Percentiles rank a stretch among this genome's conserved stretches.
Evolutionary conservation across 2,797 vertebrate genomes (phyloP).

Genomic region (Pyrocephalus nanus): DNA sequence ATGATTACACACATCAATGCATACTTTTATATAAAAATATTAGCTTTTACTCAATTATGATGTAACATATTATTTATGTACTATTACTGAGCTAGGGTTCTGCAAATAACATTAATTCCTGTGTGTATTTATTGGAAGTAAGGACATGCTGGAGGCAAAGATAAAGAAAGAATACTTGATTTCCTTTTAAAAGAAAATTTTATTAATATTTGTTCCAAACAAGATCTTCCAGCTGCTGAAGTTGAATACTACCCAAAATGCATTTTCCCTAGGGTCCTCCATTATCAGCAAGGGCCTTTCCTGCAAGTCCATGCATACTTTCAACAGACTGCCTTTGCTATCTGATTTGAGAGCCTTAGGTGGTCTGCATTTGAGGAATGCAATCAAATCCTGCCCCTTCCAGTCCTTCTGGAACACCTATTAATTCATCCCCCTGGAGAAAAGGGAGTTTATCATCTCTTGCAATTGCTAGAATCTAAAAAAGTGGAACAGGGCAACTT

Average conservation of each 20-base stretch:
- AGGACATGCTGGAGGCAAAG: not conserved
- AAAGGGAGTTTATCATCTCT: conserved; percentile 30
- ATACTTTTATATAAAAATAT: not conserved
- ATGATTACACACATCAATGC: not conserved
- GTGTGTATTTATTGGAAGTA: not conserved
- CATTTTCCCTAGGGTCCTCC: not conserved
- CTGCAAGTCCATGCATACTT: not conserved
- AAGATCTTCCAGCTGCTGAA: not conserved
- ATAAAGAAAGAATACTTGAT: not conserved
- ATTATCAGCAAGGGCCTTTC: not conserved
- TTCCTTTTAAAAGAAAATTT: not conserved
- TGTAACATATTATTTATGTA: not conserved
- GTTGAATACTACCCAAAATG: not conserved
- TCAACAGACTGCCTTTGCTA: not conserved
- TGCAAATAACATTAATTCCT: not conserved
- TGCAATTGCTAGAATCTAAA: conserved; percentile 5
- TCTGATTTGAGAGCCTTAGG: not conserved
- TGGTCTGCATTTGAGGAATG: not conserved
- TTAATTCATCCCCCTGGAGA: conserved; percentile 51
- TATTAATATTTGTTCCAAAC: not conserved
- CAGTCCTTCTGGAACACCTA: conserved; percentile 25
- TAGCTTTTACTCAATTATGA: not conserved
- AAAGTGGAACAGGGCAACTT: conserved; percentile 34
- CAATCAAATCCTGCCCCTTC: conserved; percentile 44
- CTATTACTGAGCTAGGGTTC: not conserved